Base-by-base conservation (phyloP, 2,113 vertebrate species). In the Sylvia atricapilla region DNA sequence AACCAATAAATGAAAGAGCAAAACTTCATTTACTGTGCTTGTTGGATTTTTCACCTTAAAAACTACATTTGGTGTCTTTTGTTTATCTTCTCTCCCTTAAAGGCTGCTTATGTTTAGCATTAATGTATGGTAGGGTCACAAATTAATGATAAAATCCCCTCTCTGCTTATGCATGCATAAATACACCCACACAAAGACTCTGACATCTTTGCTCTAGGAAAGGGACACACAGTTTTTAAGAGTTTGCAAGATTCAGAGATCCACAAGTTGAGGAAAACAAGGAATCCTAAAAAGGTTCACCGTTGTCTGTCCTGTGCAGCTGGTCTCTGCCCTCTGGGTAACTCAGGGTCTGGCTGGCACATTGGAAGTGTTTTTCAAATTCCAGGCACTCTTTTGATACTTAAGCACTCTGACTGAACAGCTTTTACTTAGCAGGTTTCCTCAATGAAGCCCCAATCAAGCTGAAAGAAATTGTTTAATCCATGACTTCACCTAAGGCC, bases 391-490 rank as follows among this genome's bases (percentile, higher is more conserved):
- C 94, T 98, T 98, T 97, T 98, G 95, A 97, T 96, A 97, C 90
- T 96, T 96, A 97, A 97, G 90, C 94, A 95, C 84, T 96, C 97
- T 98, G 97, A 98, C 94, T 95, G 96, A 97, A 98, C 94, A 96
- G 82, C 87, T 98, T 98, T 98, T 97, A 95, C 96, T 96, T 91
- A 93, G 90, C 88, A 90, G 96, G 96, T 96, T 98, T 98, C 96
- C 97, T 96, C 92, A 97, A 93, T 97, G 97, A 98, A 96, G 95
- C 97, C 97, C 93, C 96, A 97, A 97, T 98, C 96, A 97, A 97
- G 97, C 94, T 93, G 72, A 97, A 97, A 98, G 93, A 97, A 98
- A 98, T 97, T 98, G 97, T 98, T 98, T 98, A 98, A 98, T 98
- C 97, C 95, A 90, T 94, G 81, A 93, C 74, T 84, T 97, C 91